These are phyloP conservation scores for Clarias pachynema DNA, from an alignment of 2,797 vertebrate genomes.

Conservation along the genomic window DNA sequence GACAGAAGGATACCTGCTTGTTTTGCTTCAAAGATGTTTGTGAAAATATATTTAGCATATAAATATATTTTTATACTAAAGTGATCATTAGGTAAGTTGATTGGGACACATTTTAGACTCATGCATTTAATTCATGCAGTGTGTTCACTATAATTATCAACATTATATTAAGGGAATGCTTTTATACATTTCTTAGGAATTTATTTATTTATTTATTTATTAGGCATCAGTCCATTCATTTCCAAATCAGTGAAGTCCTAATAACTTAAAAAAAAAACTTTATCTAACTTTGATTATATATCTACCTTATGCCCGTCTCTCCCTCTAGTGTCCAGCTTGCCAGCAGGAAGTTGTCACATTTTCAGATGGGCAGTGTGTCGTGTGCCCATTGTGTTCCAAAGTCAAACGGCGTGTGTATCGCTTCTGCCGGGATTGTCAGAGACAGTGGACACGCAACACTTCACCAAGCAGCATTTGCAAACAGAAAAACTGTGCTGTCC, in stretches of 20 bases:
- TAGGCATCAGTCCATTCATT: neutral
- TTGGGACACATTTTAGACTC: neutral
- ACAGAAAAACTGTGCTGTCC: conserved; percentile 49
- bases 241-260: neutral
- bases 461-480: conserved; percentile 15
- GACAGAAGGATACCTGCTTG: too few species aligned
- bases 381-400: conserved; percentile 50
- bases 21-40: neutral
- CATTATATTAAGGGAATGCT: neutral
- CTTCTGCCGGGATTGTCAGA: conserved; percentile 58
- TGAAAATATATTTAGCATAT: neutral
- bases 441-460: conserved; percentile 41
- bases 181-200: neutral
- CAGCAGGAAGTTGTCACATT: neutral
- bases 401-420: conserved; percentile 27
- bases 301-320: neutral
- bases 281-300: neutral
- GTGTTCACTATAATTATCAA: neutral
- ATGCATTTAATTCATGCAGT: neutral
- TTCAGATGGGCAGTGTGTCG: conserved; percentile 25
- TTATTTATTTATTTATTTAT: too few species aligned
- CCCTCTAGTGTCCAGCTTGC: conserved; percentile 54
- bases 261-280: neutral
- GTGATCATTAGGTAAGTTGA: neutral
- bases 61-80: neutral